A percentile compares a stretch with the other conserved stretches of the same genome.
Conservation (phyloP, 2,888 invertebrate species). For the Sphaerophoria taeniata region DNA sequence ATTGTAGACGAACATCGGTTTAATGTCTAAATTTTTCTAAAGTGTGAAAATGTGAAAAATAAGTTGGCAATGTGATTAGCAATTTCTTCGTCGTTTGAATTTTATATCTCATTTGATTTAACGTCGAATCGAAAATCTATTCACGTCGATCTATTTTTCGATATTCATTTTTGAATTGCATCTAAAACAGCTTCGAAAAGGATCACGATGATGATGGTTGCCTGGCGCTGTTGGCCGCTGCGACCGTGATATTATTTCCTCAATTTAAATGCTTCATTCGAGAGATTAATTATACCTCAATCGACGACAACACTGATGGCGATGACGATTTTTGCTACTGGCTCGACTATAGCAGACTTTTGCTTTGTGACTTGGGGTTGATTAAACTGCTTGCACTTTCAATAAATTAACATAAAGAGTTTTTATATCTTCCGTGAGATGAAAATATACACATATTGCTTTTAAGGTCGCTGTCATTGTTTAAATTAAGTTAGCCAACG, state of each 20-base stretch:
- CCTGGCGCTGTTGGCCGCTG: background rate
- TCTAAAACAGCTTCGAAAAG: background rate
- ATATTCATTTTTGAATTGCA: constrained; percentile 18
- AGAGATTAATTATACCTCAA: constrained; percentile 55
- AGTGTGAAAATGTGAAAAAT: constrained; percentile 14
- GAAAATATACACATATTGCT: constrained; percentile 11
- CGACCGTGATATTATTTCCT: constrained; percentile 67
- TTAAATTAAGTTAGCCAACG: background rate
- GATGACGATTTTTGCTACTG: background rate
- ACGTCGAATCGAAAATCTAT: constrained; percentile 41
- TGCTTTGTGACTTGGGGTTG: constrained; percentile 26
- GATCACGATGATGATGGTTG: background rate
- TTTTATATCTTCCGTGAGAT: constrained; percentile 60
- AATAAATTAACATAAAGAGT: constrained; percentile 23
- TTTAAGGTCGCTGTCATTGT: constrained; percentile 48
- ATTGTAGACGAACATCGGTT: no score
- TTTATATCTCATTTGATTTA: constrained; percentile 41
- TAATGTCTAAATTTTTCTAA: constrained; percentile 23
- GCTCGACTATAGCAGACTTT: background rate
- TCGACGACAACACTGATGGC: background rate
- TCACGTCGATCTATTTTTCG: constrained; percentile 20
- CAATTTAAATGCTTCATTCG: constrained; percentile 52
- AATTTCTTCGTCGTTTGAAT: constrained; percentile 33
- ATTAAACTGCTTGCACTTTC: constrained; percentile 55
- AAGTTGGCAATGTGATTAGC: constrained; percentile 36